Conservation (phyloP, 64 coral and sea anemone species). For the Astreopora myriophthalma region DNA sequence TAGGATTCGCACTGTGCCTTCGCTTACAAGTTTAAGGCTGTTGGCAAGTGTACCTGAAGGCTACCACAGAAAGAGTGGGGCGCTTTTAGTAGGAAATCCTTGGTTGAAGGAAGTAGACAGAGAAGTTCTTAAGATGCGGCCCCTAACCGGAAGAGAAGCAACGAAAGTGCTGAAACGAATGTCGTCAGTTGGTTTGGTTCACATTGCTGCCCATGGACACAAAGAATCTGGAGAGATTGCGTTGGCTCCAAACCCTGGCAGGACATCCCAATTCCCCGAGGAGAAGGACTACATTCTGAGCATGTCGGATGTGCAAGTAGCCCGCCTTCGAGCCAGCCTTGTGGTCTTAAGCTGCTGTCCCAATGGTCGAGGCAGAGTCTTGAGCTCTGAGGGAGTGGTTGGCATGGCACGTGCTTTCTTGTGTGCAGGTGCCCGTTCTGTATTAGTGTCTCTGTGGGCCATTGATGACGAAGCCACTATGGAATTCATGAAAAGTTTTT, state of each 20-base stretch:
- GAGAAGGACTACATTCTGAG: conserved; percentile 12
- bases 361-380: background rate
- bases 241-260: background rate
- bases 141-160: conserved; percentile 4
- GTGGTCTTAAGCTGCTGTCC: conserved; percentile 52
- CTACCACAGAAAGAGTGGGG: background rate
- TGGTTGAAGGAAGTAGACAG: background rate
- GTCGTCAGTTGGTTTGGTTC: background rate
- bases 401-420: background rate
- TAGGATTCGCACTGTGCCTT: background rate
- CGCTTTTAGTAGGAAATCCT: conserved; percentile 35
- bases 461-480: background rate
- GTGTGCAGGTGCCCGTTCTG: conserved; percentile 15
- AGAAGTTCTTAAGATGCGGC: background rate
- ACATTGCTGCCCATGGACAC: conserved; percentile 40
- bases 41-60: background rate
- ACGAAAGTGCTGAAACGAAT: conserved; percentile 1
- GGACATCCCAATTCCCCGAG: background rate
- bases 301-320: conserved; percentile 2
- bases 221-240: background rate
- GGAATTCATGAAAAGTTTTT: conserved; percentile 15
- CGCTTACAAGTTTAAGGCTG: conserved; percentile 4
- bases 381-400: background rate
- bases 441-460: conserved; percentile 12
- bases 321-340: background rate